Conservation (phyloP, 2,797 vertebrate genomes). For the Decapterus maruadsi region DNA sequence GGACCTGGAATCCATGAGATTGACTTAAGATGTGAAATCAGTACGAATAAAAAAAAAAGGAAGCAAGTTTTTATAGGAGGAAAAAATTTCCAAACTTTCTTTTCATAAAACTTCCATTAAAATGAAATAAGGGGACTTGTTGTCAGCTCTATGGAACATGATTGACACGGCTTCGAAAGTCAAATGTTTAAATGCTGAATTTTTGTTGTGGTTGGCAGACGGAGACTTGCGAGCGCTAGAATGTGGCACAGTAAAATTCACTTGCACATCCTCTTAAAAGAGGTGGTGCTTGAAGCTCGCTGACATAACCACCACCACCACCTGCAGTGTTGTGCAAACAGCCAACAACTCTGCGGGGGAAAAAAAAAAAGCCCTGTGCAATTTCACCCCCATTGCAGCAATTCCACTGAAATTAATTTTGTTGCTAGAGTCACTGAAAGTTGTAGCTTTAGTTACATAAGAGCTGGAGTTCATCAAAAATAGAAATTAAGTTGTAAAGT, state of each 20-base stretch:
- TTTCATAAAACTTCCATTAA: neutral
- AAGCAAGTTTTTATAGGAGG: neutral
- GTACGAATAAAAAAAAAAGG: neutral
- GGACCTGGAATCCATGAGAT: too few species aligned
- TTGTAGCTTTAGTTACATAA: neutral
- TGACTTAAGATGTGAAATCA: neutral
- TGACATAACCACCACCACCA: constrained; percentile 2
- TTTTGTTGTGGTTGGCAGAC: neutral
- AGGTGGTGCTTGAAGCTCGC: constrained; percentile 27
- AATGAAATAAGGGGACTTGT: neutral
- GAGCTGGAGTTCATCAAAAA: neutral
- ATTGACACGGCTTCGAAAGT: neutral
- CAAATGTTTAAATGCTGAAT: constrained; percentile 10
- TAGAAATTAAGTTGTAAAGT: neutral
- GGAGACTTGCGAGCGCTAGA: neutral
- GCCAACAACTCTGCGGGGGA: neutral
- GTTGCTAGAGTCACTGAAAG: neutral
- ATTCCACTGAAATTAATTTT: neutral
- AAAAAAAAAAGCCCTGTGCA: neutral
- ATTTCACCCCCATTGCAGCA: neutral
- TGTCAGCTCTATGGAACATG: neutral
- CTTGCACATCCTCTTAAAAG: constrained; percentile 8
- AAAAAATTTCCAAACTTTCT: neutral
- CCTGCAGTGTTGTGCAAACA: neutral
- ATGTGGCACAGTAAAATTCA: constrained; percentile 7